Conservation (phyloP, 2,888 invertebrate species). For the Thymelicus sylvestris region DNA sequence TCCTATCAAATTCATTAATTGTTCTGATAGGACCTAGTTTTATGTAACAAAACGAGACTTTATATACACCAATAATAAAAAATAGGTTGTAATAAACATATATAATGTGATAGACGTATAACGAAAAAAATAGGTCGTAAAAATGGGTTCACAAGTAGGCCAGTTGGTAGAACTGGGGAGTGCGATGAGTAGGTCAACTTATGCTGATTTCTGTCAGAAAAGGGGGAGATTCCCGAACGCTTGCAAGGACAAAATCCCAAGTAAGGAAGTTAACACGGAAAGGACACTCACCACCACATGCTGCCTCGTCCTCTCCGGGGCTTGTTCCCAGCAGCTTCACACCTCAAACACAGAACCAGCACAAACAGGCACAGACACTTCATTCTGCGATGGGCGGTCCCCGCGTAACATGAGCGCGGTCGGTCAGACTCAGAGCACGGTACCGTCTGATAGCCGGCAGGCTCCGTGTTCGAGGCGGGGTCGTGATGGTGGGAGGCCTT, state of each 20-base stretch:
- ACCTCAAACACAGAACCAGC: slow-evolving; percentile 81
- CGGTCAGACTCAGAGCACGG: slow-evolving; percentile 66
- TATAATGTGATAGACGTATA: too few relatives aligned
- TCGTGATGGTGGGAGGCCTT: slow-evolving; percentile 75
- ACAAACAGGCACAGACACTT: slow-evolving; percentile 83
- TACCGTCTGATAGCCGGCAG: slow-evolving; percentile 64
- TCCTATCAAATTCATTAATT: not conserved
- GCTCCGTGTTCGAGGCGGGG: slow-evolving; percentile 67
- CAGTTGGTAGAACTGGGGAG: too few relatives aligned
- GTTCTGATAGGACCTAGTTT: not conserved
- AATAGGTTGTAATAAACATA: too few relatives aligned
- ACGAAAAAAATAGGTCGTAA: too few relatives aligned
- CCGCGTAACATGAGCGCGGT: slow-evolving; percentile 71
- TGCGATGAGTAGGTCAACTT: not conserved
- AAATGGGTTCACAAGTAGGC: too few relatives aligned
- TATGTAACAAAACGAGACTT: not conserved
- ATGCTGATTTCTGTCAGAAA: slow-evolving; percentile 11
- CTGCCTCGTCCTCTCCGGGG: slow-evolving; percentile 93
- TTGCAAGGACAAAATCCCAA: not conserved
- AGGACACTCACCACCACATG: slow-evolving; percentile 93
- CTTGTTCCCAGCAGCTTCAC: slow-evolving; percentile 83
- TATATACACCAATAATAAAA: too few relatives aligned
- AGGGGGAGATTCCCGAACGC: not conserved
- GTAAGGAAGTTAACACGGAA: not conserved
- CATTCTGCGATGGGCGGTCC: slow-evolving; percentile 79